Conservation (phyloP, 2,113 vertebrate genomes). For the Pangasianodon gigas region DNA sequence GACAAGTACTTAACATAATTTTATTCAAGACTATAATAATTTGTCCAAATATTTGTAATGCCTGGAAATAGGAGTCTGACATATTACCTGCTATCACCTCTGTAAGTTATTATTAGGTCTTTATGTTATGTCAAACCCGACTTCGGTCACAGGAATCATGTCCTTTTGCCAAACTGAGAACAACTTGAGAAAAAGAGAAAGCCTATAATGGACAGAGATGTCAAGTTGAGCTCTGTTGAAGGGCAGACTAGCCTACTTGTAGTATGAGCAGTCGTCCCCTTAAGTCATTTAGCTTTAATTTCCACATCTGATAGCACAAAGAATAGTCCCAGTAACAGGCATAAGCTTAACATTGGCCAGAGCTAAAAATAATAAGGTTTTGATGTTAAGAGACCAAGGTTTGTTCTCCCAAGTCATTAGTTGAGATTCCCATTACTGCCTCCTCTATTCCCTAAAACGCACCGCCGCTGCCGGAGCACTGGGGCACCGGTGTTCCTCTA, state of each 20-base stretch:
- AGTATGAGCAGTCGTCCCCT: conserved; percentile 76
- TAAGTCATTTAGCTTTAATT: conserved; percentile 82
- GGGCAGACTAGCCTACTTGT: conserved; percentile 79
- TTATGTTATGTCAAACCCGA: conserved; percentile 68
- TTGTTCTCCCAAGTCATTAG: conserved; percentile 83
- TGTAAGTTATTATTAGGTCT: background rate
- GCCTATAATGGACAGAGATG: conserved; percentile 60
- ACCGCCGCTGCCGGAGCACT: conserved; percentile 62
- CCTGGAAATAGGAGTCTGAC: background rate
- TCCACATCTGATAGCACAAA: conserved; percentile 80
- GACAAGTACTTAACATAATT: background rate
- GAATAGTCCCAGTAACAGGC: conserved; percentile 74
- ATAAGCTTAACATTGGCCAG: conserved; percentile 76
- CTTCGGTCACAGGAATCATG: conserved; percentile 58
- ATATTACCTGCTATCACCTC: background rate
- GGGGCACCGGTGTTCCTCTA: conserved; percentile 62
- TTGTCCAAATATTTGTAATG: background rate
- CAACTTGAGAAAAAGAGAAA: conserved; percentile 59
- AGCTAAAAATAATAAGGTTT: conserved; percentile 83
- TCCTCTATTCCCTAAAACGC: conserved; percentile 70
- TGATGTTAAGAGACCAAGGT: conserved; percentile 80
- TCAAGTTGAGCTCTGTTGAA: conserved; percentile 75
- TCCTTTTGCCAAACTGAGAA: conserved; percentile 58
- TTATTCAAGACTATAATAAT: background rate
- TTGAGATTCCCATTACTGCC: conserved; percentile 77